These are phyloP conservation scores for Podargus strigoides DNA, from an alignment of 2,797 vertebrate species.

Conservation along the genomic window DNA sequence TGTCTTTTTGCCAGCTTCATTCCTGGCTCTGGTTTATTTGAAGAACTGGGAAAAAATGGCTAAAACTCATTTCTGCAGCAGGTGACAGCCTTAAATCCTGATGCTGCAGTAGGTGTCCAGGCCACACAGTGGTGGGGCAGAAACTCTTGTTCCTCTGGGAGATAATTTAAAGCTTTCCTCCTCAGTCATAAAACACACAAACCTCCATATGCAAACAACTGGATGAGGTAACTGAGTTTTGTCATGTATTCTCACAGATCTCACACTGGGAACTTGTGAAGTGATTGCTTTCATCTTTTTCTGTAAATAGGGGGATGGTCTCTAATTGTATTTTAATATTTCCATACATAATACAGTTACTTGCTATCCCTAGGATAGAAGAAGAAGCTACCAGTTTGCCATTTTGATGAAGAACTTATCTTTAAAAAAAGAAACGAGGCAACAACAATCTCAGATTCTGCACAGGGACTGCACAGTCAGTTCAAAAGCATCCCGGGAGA, in stretches of 20 bases:
- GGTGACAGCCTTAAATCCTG: background rate
- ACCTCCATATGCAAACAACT: background rate
- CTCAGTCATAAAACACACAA: background rate
- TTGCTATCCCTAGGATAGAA: background rate
- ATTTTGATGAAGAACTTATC: background rate
- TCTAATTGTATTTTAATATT: background rate
- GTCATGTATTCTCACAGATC: background rate
- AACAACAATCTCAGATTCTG: background rate
- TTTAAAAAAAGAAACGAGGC: background rate
- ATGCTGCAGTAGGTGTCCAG: background rate
- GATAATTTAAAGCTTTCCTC: background rate
- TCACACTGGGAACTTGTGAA: background rate
- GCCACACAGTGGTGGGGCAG: background rate
- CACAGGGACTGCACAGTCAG: background rate
- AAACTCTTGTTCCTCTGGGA: background rate
- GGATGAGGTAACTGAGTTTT: background rate
- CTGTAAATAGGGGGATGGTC: background rate
- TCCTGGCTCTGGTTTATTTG: background rate
- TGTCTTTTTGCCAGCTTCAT: background rate
- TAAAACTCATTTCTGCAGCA: background rate
- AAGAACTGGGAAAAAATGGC: background rate
- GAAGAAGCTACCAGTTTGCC: background rate
- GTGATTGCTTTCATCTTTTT: background rate
- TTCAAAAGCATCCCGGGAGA: background rate
- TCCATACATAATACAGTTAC: background rate